These are phyloP conservation scores for Hydroisotoma schaefferi DNA, from an alignment of 2,888 invertebrate species.

Conservation along the genomic window DNA sequence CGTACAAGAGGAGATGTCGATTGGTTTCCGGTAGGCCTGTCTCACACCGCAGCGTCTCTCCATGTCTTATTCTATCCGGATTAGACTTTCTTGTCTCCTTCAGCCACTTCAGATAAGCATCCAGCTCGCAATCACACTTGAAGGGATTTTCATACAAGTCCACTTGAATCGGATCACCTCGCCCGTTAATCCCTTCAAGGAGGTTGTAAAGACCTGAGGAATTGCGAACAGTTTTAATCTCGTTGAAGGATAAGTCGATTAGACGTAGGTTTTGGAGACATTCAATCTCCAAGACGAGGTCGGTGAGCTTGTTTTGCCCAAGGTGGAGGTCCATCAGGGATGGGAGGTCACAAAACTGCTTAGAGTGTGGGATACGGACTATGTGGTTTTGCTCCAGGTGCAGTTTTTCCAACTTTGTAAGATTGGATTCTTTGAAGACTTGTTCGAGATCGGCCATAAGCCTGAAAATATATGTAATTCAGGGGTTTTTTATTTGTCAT, in stretches of 20 bases:
- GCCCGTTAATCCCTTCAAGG: constrained; percentile 23
- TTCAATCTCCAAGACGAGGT: constrained; percentile 62
- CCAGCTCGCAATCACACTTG: constrained; percentile 60
- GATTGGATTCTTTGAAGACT: constrained; percentile 63
- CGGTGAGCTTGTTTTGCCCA: constrained; percentile 56
- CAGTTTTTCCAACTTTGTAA: constrained; percentile 64
- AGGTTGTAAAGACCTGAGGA: constrained; percentile 49
- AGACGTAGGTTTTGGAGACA: constrained; percentile 65
- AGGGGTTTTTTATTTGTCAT: too few species aligned
- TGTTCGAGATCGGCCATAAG: constrained; percentile 60
- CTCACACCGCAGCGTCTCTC: constrained; percentile 58
- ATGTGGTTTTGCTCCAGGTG: constrained; percentile 76
- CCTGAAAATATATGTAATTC: too few species aligned
- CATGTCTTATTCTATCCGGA: constrained; percentile 53
- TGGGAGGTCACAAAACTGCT: constrained; percentile 68
- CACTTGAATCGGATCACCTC: constrained; percentile 52
- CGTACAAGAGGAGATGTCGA: constrained; percentile 42
- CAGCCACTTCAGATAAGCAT: constrained; percentile 63
- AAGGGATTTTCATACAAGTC: constrained; percentile 67
- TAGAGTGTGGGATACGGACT: constrained; percentile 61
- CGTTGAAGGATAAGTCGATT: constrained; percentile 67
- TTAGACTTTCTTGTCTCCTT: constrained; percentile 49
- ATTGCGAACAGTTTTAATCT: constrained; percentile 59
- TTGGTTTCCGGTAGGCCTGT: constrained; percentile 50
- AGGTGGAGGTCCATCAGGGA: constrained; percentile 65